Evolutionary conservation across 2,888 invertebrate species (phyloP), one percentile per base, ranked within the genome.

Genomic region (Salticus scenicus): DNA sequence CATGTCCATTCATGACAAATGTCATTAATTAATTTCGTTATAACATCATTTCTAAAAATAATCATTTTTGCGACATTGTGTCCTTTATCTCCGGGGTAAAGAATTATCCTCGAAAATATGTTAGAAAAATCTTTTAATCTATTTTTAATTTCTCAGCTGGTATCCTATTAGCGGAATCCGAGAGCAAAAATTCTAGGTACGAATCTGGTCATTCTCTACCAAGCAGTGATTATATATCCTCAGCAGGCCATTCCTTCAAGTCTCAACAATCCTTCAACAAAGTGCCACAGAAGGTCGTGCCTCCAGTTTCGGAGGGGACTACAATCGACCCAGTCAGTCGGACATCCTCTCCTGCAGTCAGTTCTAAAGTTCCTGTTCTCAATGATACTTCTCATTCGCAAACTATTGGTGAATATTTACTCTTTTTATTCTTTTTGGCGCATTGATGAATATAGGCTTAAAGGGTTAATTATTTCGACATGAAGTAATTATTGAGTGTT

Each of bases 331-430:
- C 17, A 77, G 86, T 80, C 80, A 76, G 71, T 67, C 76, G 31
- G 12, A 10, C 42, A 1, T 37, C 57, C 20, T 27, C 69, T n/a
- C 75, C 79, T 64, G 20, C 73, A 24, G 80, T 86, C 86, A 80
- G 37, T 76, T 67, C 75, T 27, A 86, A 66, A 86, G 86, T 86
- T 86, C 86, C 86, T 86, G 70, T 75, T 31, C 63, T 71, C 27
- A 73, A 69, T 51, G 74, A 86, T 47, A 47, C 85, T 31, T 75
- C 85, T 31, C 79, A 85, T 42, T 79, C 86, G 24, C 80, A 80
- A 74, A 80, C 80, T 41, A 80, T 80, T 47, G 86, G 86, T 86
- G 33, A 70, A 64, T 24, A 24, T 4, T 17, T 10, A n/a, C n/a
- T n/a, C 47, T 17, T 47, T 47, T 14, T 47, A 2, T 47, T 47